Evolutionary conservation across 2,888 invertebrate genomes (phyloP), one percentile per base, ranked within the genome.

Genomic region (Hydrotaea cyrtoneurina): DNA sequence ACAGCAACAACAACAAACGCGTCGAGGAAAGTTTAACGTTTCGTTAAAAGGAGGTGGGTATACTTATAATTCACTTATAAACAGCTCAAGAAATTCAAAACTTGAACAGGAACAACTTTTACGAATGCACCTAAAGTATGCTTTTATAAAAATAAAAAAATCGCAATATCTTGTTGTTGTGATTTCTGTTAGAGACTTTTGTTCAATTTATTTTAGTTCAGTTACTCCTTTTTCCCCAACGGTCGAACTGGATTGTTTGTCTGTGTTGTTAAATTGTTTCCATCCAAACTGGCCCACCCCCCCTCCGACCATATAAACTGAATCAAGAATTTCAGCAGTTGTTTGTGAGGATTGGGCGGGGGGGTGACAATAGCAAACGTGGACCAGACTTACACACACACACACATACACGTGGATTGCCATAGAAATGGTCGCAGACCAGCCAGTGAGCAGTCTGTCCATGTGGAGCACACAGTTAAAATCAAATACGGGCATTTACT

Each of bases 401-500:
- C 57, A 64, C n/a, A 31, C 23, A 46, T 11, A 50, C 50, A 15
- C 2, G n/a, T 0, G 3, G n/a, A n/a, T n/a, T n/a, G 10, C 11
- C n/a, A 50, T n/a, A 50, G 50, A 13, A 50, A 50, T 50, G 13
- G n/a, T n/a, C 50, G 13, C n/a, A 50, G 76, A 50, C 74, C 77
- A 71, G 15, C 43, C 43, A 26, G 64, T 71, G 10, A 0, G 53
- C 15, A n/a, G 39, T 10, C 39, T 10, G 39, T 39, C 39, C n/a
- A n/a, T 31, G 76, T 80, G 83, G 73, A 72, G 50, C 15, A 10
- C 19, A n/a, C 39, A 46, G 76, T 69, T 50, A 79, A 77, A 80
- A 76, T 73, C 81, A 85, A 82, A 82, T 79, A 85, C 69, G 66
- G 80, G 77, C 76, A 80, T 85, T 85, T 85, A 85, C 85, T 85